Percentiles rank a stretch among this genome's conserved stretches.
These are phyloP conservation scores for Sesia bembeciformis DNA, from an alignment of 2,888 invertebrate genomes.

Conservation along the genomic window DNA sequence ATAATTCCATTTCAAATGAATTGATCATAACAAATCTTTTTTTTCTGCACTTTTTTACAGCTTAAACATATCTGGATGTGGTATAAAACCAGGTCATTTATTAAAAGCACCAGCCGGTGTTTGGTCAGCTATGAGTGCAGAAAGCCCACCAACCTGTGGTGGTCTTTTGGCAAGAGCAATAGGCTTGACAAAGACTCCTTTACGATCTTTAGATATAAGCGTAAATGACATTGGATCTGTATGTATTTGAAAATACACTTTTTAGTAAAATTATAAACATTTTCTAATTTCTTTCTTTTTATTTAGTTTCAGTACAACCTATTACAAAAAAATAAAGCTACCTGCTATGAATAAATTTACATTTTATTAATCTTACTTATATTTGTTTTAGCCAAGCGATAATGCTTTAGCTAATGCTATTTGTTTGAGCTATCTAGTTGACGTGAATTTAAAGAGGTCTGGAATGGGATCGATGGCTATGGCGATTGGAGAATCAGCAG, in stretches of 20 bases:
- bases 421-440: slow-evolving; percentile 57
- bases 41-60: slow-evolving; percentile 23
- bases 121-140: slow-evolving; percentile 63
- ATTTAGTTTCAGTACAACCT: neutral
- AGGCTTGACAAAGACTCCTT: slow-evolving; percentile 62
- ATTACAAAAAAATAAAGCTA: neutral
- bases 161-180: slow-evolving; percentile 64
- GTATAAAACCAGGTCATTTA: slow-evolving; percentile 52
- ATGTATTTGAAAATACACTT: slow-evolving; percentile 15
- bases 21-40: no score
- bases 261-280: neutral
- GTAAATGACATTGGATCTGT: slow-evolving; percentile 67
- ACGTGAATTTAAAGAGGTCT: slow-evolving; percentile 58
- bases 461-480: slow-evolving; percentile 60
- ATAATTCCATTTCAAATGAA: no score
- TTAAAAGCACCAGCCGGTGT: slow-evolving; percentile 57
- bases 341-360: neutral
- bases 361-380: neutral
- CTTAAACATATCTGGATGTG: slow-evolving; percentile 64
- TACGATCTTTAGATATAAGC: slow-evolving; percentile 60
- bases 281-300: neutral
- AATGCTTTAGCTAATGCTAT: slow-evolving; percentile 55
- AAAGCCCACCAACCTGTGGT: slow-evolving; percentile 63
- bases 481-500: slow-evolving; percentile 61
- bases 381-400: slow-evolving; percentile 49